phyloP scores from a whole-genome alignment of 1,140 invertebrate species.

The Diorhabda carinulata region DNA sequence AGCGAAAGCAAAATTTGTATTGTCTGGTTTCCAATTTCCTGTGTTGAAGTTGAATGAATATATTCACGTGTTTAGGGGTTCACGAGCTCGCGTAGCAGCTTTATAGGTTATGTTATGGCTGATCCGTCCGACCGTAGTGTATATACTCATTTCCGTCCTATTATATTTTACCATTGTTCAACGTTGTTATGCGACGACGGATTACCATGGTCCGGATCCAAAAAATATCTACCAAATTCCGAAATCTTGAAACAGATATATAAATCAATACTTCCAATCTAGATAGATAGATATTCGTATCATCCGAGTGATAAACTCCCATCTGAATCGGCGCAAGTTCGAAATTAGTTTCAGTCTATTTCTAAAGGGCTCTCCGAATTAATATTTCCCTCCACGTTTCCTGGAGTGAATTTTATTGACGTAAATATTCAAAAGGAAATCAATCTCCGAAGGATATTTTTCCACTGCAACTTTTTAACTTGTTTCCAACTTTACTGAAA shows the following conservation, averaged over 20 bases:
- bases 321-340: neutral
- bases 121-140: constrained; percentile 6
- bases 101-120: constrained; percentile 1
- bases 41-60: constrained; percentile 26
- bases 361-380: neutral
- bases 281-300: neutral
- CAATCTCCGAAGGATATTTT: neutral
- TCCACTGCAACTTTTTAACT: constrained; percentile 2
- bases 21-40: constrained; percentile 35
- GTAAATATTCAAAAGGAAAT: constrained; percentile 1
- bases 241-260: too few relatives aligned
- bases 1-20: constrained; percentile 31
- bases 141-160: constrained; percentile 20
- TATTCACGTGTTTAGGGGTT: constrained; percentile 12
- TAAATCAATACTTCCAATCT: neutral
- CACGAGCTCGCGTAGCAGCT: neutral
- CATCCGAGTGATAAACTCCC: neutral
- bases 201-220: too few relatives aligned
- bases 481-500: neutral
- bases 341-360: constrained; percentile 1
- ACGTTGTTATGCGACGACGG: neutral
- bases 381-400: neutral
- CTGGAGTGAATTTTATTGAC: neutral
- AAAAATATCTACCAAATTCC: too few relatives aligned
- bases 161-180: constrained; percentile 18